These are phyloP conservation scores for Troides oblongomaculatus DNA, from an alignment of 2,888 invertebrate species.

Conservation along the genomic window DNA sequence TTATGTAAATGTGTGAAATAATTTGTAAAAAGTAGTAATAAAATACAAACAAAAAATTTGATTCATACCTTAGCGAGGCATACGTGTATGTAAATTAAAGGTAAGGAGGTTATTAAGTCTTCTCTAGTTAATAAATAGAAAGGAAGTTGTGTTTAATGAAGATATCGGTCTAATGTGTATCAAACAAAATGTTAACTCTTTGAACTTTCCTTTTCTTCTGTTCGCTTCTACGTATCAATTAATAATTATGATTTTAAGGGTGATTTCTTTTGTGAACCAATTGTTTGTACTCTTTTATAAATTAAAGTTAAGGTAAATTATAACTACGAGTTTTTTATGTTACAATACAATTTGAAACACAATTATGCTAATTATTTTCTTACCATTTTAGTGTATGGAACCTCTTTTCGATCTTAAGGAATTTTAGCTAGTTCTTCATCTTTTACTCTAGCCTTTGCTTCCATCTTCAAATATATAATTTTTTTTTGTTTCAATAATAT, in stretches of 20 bases:
- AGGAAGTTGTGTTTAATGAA: conserved; percentile 4
- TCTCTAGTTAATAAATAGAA: conserved; percentile 21
- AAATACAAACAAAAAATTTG: conserved; percentile 12
- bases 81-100: conserved; percentile 1
- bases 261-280: conserved; percentile 12
- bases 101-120: conserved; percentile 5
- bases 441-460: too few species aligned
- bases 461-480: too few species aligned
- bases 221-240: not conserved
- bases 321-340: conserved; percentile 9
- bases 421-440: too few species aligned
- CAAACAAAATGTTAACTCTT: not conserved
- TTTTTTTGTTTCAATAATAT: too few species aligned
- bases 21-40: conserved; percentile 27
- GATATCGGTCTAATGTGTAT: conserved; percentile 17
- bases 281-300: conserved; percentile 25
- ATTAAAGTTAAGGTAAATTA: conserved; percentile 20
- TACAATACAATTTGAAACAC: not conserved
- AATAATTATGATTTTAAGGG: conserved; percentile 6
- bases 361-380: not conserved
- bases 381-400: not conserved
- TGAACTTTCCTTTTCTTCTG: not conserved
- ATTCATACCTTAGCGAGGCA: conserved; percentile 11
- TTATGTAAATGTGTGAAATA: conserved; percentile 26
- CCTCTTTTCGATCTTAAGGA: too few species aligned